These are phyloP conservation scores for Caenorhabditis auriculariae DNA, from an alignment of 2,888 invertebrate genomes.

Conservation along the genomic window DNA sequence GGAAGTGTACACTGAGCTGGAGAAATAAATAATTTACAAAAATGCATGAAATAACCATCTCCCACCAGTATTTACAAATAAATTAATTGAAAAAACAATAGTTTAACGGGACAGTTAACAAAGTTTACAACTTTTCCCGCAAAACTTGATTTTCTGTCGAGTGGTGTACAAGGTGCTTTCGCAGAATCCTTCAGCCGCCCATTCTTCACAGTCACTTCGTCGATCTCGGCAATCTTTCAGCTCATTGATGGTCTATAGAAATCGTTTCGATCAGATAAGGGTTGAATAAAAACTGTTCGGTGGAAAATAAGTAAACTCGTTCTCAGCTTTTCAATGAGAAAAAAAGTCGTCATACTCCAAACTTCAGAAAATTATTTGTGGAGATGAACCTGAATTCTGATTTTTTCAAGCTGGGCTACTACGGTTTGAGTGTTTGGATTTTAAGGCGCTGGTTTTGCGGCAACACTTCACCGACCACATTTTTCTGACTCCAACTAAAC, in stretches of 20 bases:
- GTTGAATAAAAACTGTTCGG: neutral
- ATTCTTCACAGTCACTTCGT: slow-evolving; percentile 49
- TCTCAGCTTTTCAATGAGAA: too few relatives aligned
- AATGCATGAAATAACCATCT: too few relatives aligned
- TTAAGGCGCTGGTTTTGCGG: neutral
- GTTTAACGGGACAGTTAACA: too few relatives aligned
- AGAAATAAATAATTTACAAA: too few relatives aligned
- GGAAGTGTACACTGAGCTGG: too few relatives aligned
- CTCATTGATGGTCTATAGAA: slow-evolving; percentile 26
- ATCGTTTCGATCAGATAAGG: neutral
- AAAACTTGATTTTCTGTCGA: slow-evolving; percentile 49
- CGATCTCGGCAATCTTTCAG: slow-evolving; percentile 44
- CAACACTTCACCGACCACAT: neutral
- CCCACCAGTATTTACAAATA: too few relatives aligned
- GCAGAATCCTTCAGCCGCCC: slow-evolving; percentile 54
- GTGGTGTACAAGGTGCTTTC: slow-evolving; percentile 47
- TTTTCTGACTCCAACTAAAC: slow-evolving; percentile 1
- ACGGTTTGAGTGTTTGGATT: too few relatives aligned
- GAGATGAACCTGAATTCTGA: too few relatives aligned
- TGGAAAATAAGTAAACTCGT: neutral
- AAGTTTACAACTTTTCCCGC: slow-evolving; percentile 50
- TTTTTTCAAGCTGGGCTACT: too few relatives aligned
- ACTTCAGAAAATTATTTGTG: too few relatives aligned
- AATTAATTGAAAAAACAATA: too few relatives aligned
- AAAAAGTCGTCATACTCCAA: too few relatives aligned